Evolutionary conservation across 2,888 invertebrate genomes (phyloP).

Genomic region (Harpalus rufipes): DNA sequence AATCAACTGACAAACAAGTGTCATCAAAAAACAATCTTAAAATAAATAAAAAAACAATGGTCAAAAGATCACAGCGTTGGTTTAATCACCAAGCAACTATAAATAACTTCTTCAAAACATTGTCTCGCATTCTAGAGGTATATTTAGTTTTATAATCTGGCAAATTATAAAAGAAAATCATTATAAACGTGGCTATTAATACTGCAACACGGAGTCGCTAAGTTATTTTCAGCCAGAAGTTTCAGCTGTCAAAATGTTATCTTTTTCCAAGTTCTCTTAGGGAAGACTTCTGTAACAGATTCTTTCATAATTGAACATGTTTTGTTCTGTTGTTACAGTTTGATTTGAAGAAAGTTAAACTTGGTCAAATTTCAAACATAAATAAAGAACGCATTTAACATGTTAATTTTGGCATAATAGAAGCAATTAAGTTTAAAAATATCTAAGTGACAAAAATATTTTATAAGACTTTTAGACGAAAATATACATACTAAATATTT

Average conservation of each 20-base stretch:
- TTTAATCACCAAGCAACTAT: conserved; percentile 12
- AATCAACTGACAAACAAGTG: conserved; percentile 12
- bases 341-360: neutral
- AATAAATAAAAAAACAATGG: conserved; percentile 16
- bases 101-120: neutral
- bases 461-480: too few species aligned
- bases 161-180: conserved; percentile 25
- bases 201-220: conserved; percentile 2
- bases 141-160: conserved; percentile 31
- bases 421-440: too few species aligned
- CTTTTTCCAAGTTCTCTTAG: conserved; percentile 6
- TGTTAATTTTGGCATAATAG: too few species aligned
- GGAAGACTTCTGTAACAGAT: neutral
- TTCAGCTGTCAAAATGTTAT: conserved; percentile 18
- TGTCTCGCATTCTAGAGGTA: neutral
- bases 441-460: too few species aligned
- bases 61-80: conserved; percentile 8
- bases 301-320: conserved; percentile 1
- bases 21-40: conserved; percentile 18
- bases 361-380: neutral
- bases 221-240: neutral
- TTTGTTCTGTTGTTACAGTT: neutral
- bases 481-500: too few species aligned
- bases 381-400: neutral
- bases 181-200: conserved; percentile 4